phyloP scores from a whole-genome alignment of 2,888 invertebrate species.

The Leuctra nigra region DNA sequence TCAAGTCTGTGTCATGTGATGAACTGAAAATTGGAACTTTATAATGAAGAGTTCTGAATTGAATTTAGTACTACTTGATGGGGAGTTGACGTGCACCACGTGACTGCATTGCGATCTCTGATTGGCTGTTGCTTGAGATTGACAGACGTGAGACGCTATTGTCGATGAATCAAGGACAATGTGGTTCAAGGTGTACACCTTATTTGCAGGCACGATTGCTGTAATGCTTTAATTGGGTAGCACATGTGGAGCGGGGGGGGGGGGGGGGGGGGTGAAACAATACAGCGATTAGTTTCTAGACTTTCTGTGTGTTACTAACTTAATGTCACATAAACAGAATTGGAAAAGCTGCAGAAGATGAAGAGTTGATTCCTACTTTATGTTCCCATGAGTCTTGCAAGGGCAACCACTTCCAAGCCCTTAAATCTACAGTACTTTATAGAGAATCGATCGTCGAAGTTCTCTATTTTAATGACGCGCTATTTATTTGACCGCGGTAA shows the following conservation, averaged over 20 bases:
- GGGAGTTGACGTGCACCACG: constrained; percentile 11
- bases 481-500: constrained; percentile 2
- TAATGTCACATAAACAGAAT: too few species aligned
- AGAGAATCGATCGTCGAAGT: background rate
- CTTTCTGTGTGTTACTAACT: too few species aligned
- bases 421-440: too few species aligned
- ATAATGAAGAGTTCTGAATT: too few species aligned
- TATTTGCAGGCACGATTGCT: constrained; percentile 13
- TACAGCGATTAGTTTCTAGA: too few species aligned
- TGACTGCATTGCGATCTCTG: background rate
- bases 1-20: too few species aligned
- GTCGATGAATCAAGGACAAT: background rate
- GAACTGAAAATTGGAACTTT: too few species aligned
- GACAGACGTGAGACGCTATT: constrained; percentile 12
- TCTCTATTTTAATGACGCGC: constrained; percentile 8
- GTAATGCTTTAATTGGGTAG: background rate
- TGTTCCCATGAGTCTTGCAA: background rate
- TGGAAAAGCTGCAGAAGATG: too few species aligned
- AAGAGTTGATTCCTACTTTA: too few species aligned
- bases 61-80: too few species aligned
- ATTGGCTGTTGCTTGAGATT: constrained; percentile 13
- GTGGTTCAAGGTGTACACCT: constrained; percentile 15
- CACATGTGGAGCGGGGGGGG: background rate
- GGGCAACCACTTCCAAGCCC: too few species aligned
- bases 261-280: background rate